Conservation (phyloP, 2,113 vertebrate species). For the Falcunculus frontatus region DNA sequence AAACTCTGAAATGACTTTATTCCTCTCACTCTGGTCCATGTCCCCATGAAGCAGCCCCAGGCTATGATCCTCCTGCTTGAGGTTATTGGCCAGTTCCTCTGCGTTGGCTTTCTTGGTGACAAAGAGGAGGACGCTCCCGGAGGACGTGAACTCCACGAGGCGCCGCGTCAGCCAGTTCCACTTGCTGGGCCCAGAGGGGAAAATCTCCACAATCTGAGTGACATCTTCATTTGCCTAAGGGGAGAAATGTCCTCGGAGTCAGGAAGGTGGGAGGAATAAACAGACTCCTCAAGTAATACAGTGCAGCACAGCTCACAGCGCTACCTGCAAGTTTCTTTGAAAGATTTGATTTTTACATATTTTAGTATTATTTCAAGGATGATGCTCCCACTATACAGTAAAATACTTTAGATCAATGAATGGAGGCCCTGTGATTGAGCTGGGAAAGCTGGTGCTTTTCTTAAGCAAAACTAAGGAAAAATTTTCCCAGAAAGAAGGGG, state of each 20-base stretch:
- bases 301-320: neutral
- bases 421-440: neutral
- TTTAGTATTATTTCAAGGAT: neutral
- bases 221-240: slow-evolving; percentile 94
- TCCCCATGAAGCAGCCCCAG: slow-evolving; percentile 95
- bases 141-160: slow-evolving; percentile 93
- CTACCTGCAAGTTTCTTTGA: neutral
- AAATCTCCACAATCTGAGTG: slow-evolving; percentile 93
- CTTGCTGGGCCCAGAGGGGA: slow-evolving; percentile 84
- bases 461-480: neutral
- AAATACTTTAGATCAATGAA: neutral
- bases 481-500: neutral
- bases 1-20: slow-evolving; percentile 97
- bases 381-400: neutral
- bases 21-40: slow-evolving; percentile 99
- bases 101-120: slow-evolving; percentile 96
- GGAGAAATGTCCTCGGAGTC: neutral
- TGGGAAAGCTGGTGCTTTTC: neutral
- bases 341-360: neutral
- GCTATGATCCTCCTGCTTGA: slow-evolving; percentile 90
- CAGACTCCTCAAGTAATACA: neutral
- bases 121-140: slow-evolving; percentile 93
- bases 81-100: slow-evolving; percentile 91
- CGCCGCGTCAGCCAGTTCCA: slow-evolving; percentile 92
- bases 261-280: neutral